Evolutionary conservation across 2,797 vertebrate species (phyloP).

Genomic region (Sebastes diploproa): DNA sequence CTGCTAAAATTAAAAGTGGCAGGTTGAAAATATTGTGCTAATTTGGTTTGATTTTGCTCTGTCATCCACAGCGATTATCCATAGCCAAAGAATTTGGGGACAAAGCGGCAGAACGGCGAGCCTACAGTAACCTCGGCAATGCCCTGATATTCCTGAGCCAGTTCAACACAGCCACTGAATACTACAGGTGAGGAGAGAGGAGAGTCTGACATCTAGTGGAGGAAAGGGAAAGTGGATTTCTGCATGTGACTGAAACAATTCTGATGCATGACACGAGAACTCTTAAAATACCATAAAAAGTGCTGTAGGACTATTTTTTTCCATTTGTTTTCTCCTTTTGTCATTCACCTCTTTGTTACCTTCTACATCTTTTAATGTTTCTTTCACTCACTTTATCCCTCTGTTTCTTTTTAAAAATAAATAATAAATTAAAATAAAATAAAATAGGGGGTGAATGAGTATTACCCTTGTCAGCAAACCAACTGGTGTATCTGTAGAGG

Average conservation of each 20-base stretch:
- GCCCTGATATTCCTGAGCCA: conserved; percentile 95
- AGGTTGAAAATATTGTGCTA: neutral
- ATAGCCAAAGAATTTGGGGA: conserved; percentile 99
- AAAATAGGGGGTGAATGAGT: too few relatives aligned
- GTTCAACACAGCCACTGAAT: conserved; percentile 92
- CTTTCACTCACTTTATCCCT: neutral
- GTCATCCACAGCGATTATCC: conserved; percentile 87
- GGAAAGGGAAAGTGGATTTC: neutral
- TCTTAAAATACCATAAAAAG: neutral
- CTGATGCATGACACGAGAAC: neutral
- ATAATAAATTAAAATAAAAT: too few relatives aligned
- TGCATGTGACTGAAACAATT: neutral
- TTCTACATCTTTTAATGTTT: neutral
- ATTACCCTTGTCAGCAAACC: too few relatives aligned
- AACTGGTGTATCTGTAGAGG: too few relatives aligned
- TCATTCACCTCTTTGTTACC: neutral
- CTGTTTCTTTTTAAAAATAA: neutral
- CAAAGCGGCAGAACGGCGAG: conserved; percentile 93
- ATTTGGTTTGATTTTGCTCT: neutral
- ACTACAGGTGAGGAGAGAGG: conserved; percentile 90
- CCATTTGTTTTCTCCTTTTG: neutral
- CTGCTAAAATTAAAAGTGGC: neutral
- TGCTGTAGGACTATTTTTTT: neutral
- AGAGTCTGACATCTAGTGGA: conserved; percentile 76
- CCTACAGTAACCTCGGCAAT: conserved; percentile 97